A percentile compares a stretch with the other conserved stretches of the same genome.
phyloP scores from a whole-genome alignment of 2,888 invertebrate genomes.

The Metopia argyrocephala region DNA sequence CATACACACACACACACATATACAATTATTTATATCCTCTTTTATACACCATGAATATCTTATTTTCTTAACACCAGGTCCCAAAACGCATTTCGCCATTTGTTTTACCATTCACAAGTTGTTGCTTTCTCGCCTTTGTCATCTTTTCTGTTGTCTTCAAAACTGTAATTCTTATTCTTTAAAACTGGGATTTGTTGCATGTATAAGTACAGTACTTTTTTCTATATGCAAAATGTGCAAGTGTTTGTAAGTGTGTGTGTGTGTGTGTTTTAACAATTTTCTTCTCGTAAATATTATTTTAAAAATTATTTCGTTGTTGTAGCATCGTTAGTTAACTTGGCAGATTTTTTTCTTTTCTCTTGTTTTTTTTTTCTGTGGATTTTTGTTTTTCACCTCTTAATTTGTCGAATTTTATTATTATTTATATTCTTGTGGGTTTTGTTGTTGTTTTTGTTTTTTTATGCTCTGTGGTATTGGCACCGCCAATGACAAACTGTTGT shows the following conservation, averaged over 20 bases:
- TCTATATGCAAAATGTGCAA: slow-evolving; percentile 20
- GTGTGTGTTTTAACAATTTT: background rate
- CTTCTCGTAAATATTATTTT: slow-evolving; percentile 24
- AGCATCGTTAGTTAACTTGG: slow-evolving; percentile 3
- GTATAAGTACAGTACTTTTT: too few species aligned
- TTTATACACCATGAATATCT: slow-evolving; percentile 43
- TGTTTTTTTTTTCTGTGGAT: slow-evolving; percentile 1
- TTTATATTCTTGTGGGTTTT: slow-evolving; percentile 56
- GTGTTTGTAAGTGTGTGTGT: too few species aligned
- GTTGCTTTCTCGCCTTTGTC: slow-evolving; percentile 16
- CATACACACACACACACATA: background rate
- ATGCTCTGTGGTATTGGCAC: background rate
- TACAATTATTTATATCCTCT: background rate
- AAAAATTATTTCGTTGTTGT: slow-evolving; percentile 15
- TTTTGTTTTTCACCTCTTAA: slow-evolving; percentile 57
- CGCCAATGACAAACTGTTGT: slow-evolving; percentile 34
- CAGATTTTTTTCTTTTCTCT: background rate
- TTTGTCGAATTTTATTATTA: slow-evolving; percentile 67
- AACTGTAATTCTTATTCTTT: slow-evolving; percentile 14
- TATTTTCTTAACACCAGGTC: slow-evolving; percentile 50
- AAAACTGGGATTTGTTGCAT: slow-evolving; percentile 19
- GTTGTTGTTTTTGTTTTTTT: slow-evolving; percentile 1
- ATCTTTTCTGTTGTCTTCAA: background rate
- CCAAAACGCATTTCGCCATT: slow-evolving; percentile 53
- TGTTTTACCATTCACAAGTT: slow-evolving; percentile 19